Conservation (phyloP, 2,113 vertebrate species). For the Plectropomus leopardus region DNA sequence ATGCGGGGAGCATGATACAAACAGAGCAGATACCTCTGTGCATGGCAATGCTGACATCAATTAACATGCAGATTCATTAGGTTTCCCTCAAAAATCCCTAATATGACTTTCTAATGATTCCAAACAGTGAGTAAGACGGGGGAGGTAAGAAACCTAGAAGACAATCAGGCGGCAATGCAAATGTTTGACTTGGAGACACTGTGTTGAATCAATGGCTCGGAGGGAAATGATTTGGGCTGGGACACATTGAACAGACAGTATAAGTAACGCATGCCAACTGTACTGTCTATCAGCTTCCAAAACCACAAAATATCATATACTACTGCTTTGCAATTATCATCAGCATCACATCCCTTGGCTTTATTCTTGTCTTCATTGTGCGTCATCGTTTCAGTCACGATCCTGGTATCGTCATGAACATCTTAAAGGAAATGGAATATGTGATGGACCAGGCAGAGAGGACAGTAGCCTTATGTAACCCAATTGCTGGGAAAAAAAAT, state of each 20-base stretch:
- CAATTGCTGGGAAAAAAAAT: too few relatives aligned
- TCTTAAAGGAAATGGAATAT: neutral
- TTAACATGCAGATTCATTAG: constrained; percentile 79
- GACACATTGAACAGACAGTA: constrained; percentile 41
- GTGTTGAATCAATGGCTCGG: constrained; percentile 55
- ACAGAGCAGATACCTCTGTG: constrained; percentile 68
- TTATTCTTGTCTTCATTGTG: neutral
- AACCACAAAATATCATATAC: neutral
- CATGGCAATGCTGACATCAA: constrained; percentile 64
- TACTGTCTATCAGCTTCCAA: constrained; percentile 28
- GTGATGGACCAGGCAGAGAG: neutral
- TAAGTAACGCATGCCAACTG: constrained; percentile 36
- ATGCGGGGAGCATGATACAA: constrained; percentile 70
- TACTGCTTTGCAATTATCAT: constrained; percentile 23
- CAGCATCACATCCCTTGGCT: neutral
- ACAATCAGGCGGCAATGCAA: constrained; percentile 60
- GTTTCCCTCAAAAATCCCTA: constrained; percentile 54
- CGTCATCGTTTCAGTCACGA: neutral
- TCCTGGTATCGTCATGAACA: neutral
- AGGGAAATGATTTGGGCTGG: constrained; percentile 48
- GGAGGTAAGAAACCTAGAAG: constrained; percentile 51
- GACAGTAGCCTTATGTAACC: neutral
- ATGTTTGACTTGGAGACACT: constrained; percentile 66
- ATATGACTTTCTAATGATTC: constrained; percentile 68
- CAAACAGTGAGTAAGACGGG: constrained; percentile 47